Evolutionary conservation across 1,140 invertebrate genomes (phyloP), one percentile per base, ranked within the genome.

Genomic region (Eciton burchellii): DNA sequence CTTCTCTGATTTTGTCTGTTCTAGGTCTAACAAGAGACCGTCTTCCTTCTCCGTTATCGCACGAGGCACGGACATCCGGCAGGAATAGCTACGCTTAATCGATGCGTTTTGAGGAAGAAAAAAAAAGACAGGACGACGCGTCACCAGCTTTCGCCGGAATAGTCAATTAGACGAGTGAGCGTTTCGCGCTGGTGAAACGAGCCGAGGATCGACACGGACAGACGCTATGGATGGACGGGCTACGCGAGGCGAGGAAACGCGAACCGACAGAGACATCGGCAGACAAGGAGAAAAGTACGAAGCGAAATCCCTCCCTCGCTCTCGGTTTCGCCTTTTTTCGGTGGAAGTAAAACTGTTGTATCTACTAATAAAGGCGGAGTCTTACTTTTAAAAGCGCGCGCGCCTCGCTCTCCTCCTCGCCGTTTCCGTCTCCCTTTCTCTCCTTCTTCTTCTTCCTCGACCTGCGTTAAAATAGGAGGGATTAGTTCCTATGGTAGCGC

Each of bases 401-500:
- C 88, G 91, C 79, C 81, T 73, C 74, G 66, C 60, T 56, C 29
- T 59, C 60, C 60, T 19, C 56, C 62, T 81, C 45, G 29, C 49
- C 43, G 14, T 71, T 56, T 45, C 21, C n/a, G 8, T 66, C 47
- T 74, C 70, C 29, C 73, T 81, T 63, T 62, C 82, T 82, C 83
- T 79, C 76, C 29, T 77, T 54, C n/a, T 52, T 79, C 52, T 56
- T 60, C 57, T 41, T 82, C 84, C 88, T 89, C 89, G 90, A 88
- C 82, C 87, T 91, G 91, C 91, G 92, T 93, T 93, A 93, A 94
- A 94, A 94, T 94, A 94, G 93, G 89, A 94, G 93, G 93, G 93
- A 94, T 94, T 94, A 94, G 93, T 94, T 94, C 90, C 88, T 93
- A 93, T 92, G 90, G 91, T 91, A 93, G 92, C 91, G 91, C 88